A percentile compares a stretch with the other conserved stretches of the same genome.
Conservation (phyloP, 1,140 invertebrate species). For the Marisa cornuarietis region DNA sequence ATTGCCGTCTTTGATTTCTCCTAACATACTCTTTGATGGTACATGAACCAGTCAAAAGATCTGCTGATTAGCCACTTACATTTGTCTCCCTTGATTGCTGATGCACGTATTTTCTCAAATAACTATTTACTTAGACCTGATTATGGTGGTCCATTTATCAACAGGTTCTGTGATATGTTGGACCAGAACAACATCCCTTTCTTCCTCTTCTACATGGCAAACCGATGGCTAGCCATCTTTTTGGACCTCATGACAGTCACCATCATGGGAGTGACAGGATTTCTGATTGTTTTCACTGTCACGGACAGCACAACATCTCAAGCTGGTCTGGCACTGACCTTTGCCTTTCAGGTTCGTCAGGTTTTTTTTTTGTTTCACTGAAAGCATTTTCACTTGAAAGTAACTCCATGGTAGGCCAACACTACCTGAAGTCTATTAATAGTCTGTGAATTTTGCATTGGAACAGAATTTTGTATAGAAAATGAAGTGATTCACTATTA, state of each 20-base stretch:
- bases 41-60: no score
- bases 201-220: slow-evolving; percentile 71
- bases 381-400: no score
- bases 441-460: no score
- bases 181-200: slow-evolving; percentile 69
- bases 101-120: neutral
- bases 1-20: no score
- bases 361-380: no score
- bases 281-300: slow-evolving; percentile 71
- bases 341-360: slow-evolving; percentile 69
- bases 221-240: slow-evolving; percentile 76
- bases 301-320: slow-evolving; percentile 69
- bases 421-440: no score
- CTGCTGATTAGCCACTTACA: no score
- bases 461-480: no score
- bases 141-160: slow-evolving; percentile 12
- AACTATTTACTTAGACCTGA: neutral
- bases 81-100: neutral
- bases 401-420: no score
- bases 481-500: no score
- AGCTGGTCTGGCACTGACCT: slow-evolving; percentile 75
- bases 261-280: slow-evolving; percentile 69
- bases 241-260: slow-evolving; percentile 69
- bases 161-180: slow-evolving; percentile 69
- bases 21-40: no score